Evolutionary conservation across 2,113 vertebrate genomes (phyloP), one percentile per base, ranked within the genome.

Genomic region (Falcunculus frontatus): DNA sequence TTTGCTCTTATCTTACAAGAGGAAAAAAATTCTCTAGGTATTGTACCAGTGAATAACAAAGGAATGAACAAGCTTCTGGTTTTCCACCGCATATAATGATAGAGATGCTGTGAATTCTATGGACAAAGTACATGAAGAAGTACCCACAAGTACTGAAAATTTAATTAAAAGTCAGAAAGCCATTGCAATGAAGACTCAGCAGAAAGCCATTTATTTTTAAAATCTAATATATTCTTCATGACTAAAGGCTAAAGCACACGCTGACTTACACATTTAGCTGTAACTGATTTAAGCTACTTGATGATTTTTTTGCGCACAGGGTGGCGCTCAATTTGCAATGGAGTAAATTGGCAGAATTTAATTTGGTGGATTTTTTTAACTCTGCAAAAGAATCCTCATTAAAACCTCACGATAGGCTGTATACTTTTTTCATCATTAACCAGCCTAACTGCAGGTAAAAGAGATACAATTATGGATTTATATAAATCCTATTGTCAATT

Each of bases 401-500:
- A 99, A 99, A 99, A 98, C 97, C 97, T 97, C 98, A 96, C 94
- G 92, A 98, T 98, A 97, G 97, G 96, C 98, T 98, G 98, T 98
- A 98, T 98, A 98, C 98, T 98, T 98, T 98, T 98, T 97, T 98
- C 98, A 99, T 99, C 99, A 98, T 99, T 99, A 99, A 98, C 98
- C 97, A 93, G 97, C 96, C 97, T 98, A 99, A 99, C 98, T 97
- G 98, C 97, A 98, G 98, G 99, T 99, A 98, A 99, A 98, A 99
- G 98, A 98, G 98, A 98, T 98, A 98, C 98, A 99, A 99, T 99
- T 99, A 99, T 98, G 98, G 98, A 99, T 99, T 98, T 98, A 98
- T 98, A 98, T 99, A 99, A 99, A 98, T 98, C 98, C 98, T 98
- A 98, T 99, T 99, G 99, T 99, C 99, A 99, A 98, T 99, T 99